Evolutionary conservation across 1,140 invertebrate species (phyloP).

Genomic region (Sycophila sp.): DNA sequence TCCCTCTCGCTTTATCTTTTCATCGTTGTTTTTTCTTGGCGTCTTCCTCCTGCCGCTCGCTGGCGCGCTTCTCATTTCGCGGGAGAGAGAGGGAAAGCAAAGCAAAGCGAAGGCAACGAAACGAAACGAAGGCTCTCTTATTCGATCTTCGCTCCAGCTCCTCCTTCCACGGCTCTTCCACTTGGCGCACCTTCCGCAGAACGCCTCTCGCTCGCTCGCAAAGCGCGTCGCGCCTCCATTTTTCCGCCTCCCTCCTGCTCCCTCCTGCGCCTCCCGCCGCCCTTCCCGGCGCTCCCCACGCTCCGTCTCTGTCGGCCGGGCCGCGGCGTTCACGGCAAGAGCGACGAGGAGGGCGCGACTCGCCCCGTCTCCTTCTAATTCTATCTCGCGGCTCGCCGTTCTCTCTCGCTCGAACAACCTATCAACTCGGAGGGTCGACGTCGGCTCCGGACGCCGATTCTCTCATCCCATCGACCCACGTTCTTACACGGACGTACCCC

Average conservation of each 20-base stretch:
- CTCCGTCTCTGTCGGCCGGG: not conserved
- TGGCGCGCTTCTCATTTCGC: conserved; percentile 4
- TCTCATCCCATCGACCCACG: conserved; percentile 64
- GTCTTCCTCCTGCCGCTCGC: conserved; percentile 25
- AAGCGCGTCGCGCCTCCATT: conserved; percentile 10
- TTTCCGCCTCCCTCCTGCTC: conserved; percentile 22
- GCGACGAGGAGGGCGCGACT: conserved; percentile 20
- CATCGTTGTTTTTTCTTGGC: conserved; percentile 7
- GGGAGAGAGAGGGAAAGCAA: not conserved
- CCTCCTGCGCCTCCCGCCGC: not conserved
- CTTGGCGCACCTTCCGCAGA: conserved; percentile 13
- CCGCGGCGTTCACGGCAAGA: too few relatives aligned
- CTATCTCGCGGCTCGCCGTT: conserved; percentile 60
- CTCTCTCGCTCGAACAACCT: conserved; percentile 63
- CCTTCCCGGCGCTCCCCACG: too few relatives aligned
- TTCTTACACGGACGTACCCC: conserved; percentile 64
- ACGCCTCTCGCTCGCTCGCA: conserved; percentile 19
- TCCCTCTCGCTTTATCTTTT: conserved; percentile 34
- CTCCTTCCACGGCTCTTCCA: conserved; percentile 35
- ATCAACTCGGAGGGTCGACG: conserved; percentile 67
- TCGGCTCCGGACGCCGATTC: conserved; percentile 59
- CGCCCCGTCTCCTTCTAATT: conserved; percentile 60
- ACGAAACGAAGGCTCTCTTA: conserved; percentile 43
- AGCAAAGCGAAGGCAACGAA: conserved; percentile 34
- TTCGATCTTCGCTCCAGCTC: conserved; percentile 47